Percentiles rank a stretch among this genome's conserved stretches.
These are phyloP conservation scores for Chloebia gouldiae DNA, from an alignment of 2,113 vertebrate genomes.

Conservation along the genomic window DNA sequence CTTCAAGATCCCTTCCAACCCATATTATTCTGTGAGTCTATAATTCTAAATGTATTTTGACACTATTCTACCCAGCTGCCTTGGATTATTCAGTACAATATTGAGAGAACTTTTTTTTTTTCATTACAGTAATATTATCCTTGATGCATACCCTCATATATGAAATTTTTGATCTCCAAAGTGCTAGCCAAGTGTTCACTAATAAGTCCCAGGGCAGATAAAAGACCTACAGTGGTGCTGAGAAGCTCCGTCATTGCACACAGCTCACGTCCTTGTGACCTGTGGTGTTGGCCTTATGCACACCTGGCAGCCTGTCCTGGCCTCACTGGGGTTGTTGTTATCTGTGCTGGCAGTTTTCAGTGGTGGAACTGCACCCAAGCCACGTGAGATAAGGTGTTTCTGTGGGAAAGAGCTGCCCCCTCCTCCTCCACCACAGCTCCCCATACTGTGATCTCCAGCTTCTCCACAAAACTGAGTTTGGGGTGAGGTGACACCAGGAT, in stretches of 20 bases:
- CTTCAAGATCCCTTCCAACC: neutral
- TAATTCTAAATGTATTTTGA: neutral
- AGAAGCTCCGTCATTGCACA: neutral
- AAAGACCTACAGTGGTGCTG: fast-evolving
- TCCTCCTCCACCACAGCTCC: neutral
- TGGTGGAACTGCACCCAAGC: neutral
- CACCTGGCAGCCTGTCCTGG: neutral
- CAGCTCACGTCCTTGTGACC: fast-evolving
- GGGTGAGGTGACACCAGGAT: fast-evolving
- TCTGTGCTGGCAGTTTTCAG: neutral
- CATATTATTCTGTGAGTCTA: neutral
- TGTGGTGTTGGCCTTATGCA: neutral
- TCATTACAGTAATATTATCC: neutral
- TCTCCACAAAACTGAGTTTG: neutral
- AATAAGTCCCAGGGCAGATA: neutral
- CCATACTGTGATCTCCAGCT: neutral
- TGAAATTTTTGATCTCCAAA: neutral
- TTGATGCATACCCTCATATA: fast-evolving
- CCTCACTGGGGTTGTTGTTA: neutral
- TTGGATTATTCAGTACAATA: neutral
- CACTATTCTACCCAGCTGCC: neutral
- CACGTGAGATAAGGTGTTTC: neutral
- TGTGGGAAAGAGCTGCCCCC: neutral
- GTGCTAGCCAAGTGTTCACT: neutral
- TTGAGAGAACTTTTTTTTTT: neutral